Conservation (phyloP, 2,797 vertebrate genomes). For the Anguilla megastoma region DNA sequence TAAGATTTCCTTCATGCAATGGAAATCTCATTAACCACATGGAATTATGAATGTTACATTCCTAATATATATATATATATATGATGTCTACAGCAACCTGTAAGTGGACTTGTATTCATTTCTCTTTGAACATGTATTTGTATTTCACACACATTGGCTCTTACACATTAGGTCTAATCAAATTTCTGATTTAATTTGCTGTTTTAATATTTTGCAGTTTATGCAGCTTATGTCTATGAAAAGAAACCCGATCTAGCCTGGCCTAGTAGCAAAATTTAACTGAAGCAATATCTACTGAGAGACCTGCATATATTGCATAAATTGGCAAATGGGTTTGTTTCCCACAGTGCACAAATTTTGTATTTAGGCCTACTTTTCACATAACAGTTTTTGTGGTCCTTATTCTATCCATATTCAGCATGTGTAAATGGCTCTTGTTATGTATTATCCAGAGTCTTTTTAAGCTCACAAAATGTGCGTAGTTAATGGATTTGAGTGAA, state of each 20-base stretch:
- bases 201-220: background rate
- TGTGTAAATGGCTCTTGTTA: background rate
- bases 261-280: background rate
- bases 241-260: background rate
- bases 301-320: background rate
- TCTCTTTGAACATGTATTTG: background rate
- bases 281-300: background rate
- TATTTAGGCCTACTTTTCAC: background rate
- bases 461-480: constrained; percentile 5
- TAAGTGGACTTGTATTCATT: background rate
- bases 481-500: constrained; percentile 11
- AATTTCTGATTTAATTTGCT: background rate
- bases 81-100: background rate
- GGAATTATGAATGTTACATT: background rate
- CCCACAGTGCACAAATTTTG: background rate
- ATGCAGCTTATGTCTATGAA: background rate
- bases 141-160: background rate
- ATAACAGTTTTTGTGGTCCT: background rate
- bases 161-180: background rate
- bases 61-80: background rate
- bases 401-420: background rate
- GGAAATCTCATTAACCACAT: background rate
- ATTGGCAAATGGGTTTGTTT: background rate
- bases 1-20: background rate
- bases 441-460: background rate